Base-by-base conservation (phyloP, 2,888 invertebrate genomes). In the Coenonympha glycerion region DNA sequence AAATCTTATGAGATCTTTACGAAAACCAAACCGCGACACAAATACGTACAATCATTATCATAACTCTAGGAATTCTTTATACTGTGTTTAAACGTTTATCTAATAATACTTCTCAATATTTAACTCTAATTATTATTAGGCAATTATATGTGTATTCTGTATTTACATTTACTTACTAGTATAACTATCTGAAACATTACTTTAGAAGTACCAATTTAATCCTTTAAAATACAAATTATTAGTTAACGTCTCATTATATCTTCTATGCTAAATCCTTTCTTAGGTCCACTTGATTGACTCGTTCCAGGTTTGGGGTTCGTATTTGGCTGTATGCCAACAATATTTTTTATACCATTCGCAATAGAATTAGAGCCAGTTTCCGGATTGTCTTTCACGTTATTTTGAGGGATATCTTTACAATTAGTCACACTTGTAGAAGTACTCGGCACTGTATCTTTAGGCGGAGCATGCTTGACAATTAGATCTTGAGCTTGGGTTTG, bases 181-280 rank as follows among this genome's bases (percentile, higher is more conserved):
- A 63, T 61, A 61, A 55, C 55, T 58, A 57, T 49, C 41, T 50
- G 55, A 57, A 58, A 57, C n/a, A 21, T 24, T 11, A 34, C 19
- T 34, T 13, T 45, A 53, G n/a, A n/a, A n/a, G n/a, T n/a, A n/a
- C n/a, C n/a, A n/a, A 63, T 50, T 53, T 56, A 53, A 53, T 53
- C 44, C 41, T 46, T 44, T 26, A 52, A 53, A 18, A n/a, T n/a
- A n/a, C 41, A 44, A 42, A 31, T 56, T 4, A 4, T 26, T 26
- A 22, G 71, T 89, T 89, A 94, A 79, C 95, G 93, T 68, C 95
- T 90, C 95, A 95, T 95, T 62, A 95, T 95, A 64, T 95, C 95
- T 69, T 95, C 95, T 86, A 95, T 95, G 71, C 95, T 95, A 76
- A 95, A 95, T 13, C 95, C 95, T 69, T 94, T 94, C 67, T 93